Evolutionary conservation across 2,113 vertebrate genomes (phyloP).

Genomic region (Lepus timidus): DNA sequence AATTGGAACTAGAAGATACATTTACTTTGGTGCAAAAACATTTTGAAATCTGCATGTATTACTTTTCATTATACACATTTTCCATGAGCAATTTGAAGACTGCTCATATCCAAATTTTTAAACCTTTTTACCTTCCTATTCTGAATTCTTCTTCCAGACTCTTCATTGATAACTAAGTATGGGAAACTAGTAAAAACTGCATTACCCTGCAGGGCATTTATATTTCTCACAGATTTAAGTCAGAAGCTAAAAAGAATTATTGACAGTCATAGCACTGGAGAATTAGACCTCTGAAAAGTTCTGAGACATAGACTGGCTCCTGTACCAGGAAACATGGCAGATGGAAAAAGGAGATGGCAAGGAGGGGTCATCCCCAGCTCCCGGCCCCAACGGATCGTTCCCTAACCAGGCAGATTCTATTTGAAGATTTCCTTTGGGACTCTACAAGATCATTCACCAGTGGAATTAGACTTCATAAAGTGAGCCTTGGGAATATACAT

Average conservation of each 20-base stretch:
- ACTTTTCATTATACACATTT: too few relatives aligned
- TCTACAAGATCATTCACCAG: background rate
- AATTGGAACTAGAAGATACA: background rate
- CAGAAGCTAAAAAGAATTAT: conserved; percentile 19
- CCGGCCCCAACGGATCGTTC: background rate
- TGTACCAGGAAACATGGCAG: background rate
- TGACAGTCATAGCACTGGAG: background rate
- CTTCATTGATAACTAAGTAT: conserved; percentile 12
- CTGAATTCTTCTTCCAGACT: background rate
- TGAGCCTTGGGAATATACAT: background rate
- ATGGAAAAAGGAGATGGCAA: background rate
- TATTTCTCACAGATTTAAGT: conserved; percentile 46
- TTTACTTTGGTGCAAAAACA: background rate
- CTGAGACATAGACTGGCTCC: background rate
- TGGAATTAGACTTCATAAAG: background rate
- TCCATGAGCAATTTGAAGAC: too few relatives aligned
- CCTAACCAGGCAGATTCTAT: background rate
- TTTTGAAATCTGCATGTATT: too few relatives aligned
- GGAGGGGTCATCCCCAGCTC: background rate
- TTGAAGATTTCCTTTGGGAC: background rate
- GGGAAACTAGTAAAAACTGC: conserved; percentile 37
- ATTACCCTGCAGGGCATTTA: background rate
- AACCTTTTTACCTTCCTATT: background rate
- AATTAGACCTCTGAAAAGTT: conserved; percentile 5
- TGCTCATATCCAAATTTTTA: too few relatives aligned